A percentile compares a stretch with the other conserved stretches of the same genome.
Conservation (phyloP, 2,888 invertebrate species). For the Heliconius cydno region DNA sequence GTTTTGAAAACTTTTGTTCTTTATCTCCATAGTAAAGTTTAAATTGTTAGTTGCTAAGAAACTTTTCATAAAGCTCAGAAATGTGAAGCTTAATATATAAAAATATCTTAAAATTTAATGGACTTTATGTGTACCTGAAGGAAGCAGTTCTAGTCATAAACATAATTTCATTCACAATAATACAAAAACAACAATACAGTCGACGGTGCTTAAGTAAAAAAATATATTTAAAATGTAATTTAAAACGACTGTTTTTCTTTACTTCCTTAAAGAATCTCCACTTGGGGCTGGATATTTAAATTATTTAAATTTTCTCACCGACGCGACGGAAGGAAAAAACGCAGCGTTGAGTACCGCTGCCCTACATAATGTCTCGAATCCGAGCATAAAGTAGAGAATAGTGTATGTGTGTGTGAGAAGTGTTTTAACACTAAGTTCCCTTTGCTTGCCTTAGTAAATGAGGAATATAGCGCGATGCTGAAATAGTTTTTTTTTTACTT, state of each 20-base stretch:
- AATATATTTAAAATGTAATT: not conserved
- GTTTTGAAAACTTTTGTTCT: not conserved
- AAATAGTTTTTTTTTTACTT: not conserved
- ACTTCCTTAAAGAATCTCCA: not conserved
- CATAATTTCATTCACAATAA: constrained; percentile 24
- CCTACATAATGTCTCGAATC: not conserved
- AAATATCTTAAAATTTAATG: constrained; percentile 20
- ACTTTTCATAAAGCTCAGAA: constrained; percentile 6
- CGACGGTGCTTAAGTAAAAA: not conserved
- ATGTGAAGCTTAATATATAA: not conserved
- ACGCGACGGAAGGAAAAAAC: not conserved
- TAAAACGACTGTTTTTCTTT: not conserved
- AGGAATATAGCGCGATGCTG: no score
- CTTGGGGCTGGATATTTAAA: not conserved
- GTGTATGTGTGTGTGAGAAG: not conserved
- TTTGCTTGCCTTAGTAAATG: no score
- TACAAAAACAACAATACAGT: not conserved
- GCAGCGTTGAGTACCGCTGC: not conserved
- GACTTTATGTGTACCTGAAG: constrained; percentile 29
- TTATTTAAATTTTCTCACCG: not conserved
- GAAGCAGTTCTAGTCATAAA: constrained; percentile 12
- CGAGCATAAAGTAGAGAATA: no score
- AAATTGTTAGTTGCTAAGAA: not conserved
- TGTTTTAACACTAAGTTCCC: not conserved
- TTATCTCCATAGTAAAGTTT: not conserved